phyloP scores from a whole-genome alignment of 37 sponge, comb jelly and placozoan species.

The Hexactinellida sp. region DNA sequence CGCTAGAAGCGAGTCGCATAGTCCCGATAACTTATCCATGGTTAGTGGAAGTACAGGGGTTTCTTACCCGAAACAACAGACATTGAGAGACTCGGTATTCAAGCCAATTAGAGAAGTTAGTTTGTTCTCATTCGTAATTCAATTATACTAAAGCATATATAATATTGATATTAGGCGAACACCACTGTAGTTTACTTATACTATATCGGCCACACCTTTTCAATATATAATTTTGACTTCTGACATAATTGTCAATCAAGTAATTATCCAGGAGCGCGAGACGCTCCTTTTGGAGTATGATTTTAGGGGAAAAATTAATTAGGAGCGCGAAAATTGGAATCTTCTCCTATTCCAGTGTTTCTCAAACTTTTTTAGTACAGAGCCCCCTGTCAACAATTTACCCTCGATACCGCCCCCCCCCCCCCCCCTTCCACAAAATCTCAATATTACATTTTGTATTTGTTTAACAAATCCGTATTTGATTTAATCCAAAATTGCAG shows the following conservation, averaged over 20 bases:
- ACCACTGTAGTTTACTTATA: background rate
- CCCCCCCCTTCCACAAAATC: too few relatives aligned
- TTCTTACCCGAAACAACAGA: background rate
- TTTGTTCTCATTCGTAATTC: background rate
- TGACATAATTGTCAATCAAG: too few relatives aligned
- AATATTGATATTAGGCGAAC: background rate
- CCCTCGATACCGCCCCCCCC: too few relatives aligned
- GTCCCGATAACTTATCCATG: background rate
- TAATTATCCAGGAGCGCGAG: too few relatives aligned
- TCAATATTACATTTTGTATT: too few relatives aligned
- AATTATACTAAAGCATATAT: background rate
- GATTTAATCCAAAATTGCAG: too few relatives aligned
- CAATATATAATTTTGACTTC: too few relatives aligned
- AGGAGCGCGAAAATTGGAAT: background rate
- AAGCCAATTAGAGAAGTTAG: background rate
- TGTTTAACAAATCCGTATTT: too few relatives aligned
- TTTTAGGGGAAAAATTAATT: too few relatives aligned
- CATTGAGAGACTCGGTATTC: background rate
- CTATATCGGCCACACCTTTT: background rate
- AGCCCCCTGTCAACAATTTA: too few relatives aligned
- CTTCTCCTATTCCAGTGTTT: background rate
- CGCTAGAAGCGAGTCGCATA: background rate
- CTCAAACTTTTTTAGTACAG: too few relatives aligned
- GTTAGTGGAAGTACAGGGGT: background rate
- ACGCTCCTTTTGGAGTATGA: too few relatives aligned